Evolutionary conservation across 2,888 invertebrate genomes (phyloP).

Genomic region (Andrena hattorfiana): DNA sequence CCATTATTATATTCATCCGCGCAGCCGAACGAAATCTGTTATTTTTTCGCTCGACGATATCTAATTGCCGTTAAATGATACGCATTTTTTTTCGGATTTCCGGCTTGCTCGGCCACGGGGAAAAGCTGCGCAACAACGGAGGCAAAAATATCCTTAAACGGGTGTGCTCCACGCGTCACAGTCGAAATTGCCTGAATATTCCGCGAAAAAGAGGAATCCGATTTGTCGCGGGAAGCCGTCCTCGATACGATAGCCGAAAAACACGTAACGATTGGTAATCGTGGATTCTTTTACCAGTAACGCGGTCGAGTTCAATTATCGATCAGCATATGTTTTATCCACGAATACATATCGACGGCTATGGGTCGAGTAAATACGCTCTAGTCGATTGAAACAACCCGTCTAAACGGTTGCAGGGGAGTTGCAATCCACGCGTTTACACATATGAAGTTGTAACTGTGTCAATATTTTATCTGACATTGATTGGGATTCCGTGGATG

Average conservation of each 20-base stretch:
- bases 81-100: not conserved
- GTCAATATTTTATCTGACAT: not conserved
- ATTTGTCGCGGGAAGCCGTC: not conserved
- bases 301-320: slow-evolving; percentile 9
- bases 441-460: slow-evolving; percentile 2
- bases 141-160: not conserved
- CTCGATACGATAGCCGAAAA: not conserved
- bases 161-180: no score
- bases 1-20: not conserved
- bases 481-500: not conserved
- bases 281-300: slow-evolving; percentile 16
- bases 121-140: not conserved
- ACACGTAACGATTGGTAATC: slow-evolving; percentile 20
- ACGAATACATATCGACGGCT: slow-evolving; percentile 23
- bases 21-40: not conserved
- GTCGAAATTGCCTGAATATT: slow-evolving; percentile 2
- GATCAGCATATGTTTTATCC: slow-evolving; percentile 18
- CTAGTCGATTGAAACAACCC: slow-evolving; percentile 27
- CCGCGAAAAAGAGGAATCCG: not conserved
- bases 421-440: not conserved
- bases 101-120: no score
- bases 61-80: not conserved
- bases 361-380: slow-evolving; percentile 8
- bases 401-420: not conserved
- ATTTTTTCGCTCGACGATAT: not conserved